These are phyloP conservation scores for Gobio gobio DNA, from an alignment of 2,113 vertebrate species.

Conservation along the genomic window DNA sequence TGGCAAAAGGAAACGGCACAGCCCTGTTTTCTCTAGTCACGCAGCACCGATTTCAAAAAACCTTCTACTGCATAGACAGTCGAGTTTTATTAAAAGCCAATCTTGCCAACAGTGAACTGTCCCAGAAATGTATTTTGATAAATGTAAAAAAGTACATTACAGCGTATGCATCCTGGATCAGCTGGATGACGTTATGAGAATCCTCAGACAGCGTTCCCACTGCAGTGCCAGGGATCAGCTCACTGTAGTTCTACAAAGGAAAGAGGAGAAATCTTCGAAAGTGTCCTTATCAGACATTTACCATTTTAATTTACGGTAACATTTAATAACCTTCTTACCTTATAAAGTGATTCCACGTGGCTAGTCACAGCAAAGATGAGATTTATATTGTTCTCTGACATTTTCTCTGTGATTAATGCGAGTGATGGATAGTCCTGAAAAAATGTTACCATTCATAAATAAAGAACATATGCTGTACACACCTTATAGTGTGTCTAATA, in stretches of 20 bases:
- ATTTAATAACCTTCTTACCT: constrained; percentile 75
- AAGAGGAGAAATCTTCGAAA: not conserved
- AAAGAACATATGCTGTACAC: not conserved
- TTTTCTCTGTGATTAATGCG: constrained; percentile 94
- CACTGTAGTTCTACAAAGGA: constrained; percentile 88
- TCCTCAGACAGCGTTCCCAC: constrained; percentile 88
- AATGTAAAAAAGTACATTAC: constrained; percentile 70
- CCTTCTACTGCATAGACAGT: not conserved
- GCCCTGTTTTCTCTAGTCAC: not conserved
- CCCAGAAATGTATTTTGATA: not conserved
- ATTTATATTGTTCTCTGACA: constrained; percentile 97
- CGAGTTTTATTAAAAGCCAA: not conserved
- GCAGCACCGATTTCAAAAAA: not conserved
- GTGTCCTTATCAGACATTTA: not conserved
- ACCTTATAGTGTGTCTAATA: not conserved
- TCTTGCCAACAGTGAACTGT: not conserved
- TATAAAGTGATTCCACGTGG: constrained; percentile 83
- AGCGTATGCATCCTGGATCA: constrained; percentile 91
- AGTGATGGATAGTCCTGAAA: constrained; percentile 94
- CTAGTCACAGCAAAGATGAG: constrained; percentile 96
- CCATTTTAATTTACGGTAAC: not conserved
- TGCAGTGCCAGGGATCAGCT: constrained; percentile 93
- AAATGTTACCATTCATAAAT: not conserved
- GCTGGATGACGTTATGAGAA: constrained; percentile 93
- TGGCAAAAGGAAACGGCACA: too few species aligned